phyloP scores from a whole-genome alignment of 2,888 invertebrate genomes.

The Pterostichus niger region DNA sequence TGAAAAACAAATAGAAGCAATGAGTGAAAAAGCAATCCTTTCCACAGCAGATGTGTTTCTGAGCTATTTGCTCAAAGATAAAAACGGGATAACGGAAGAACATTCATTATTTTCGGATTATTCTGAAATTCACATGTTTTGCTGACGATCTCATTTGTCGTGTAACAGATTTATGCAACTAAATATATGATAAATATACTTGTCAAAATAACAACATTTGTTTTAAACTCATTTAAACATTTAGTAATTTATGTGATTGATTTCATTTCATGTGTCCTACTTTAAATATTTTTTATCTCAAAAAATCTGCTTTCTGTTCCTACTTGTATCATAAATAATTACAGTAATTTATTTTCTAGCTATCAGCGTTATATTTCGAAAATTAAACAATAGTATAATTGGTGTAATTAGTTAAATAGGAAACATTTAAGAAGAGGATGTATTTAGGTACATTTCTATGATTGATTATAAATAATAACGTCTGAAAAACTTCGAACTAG shows the following conservation, averaged over 20 bases:
- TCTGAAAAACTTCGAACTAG: background rate
- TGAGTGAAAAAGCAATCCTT: constrained; percentile 15
- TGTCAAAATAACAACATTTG: background rate
- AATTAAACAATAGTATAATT: constrained; percentile 39
- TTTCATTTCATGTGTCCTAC: constrained; percentile 20
- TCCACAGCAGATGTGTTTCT: constrained; percentile 28
- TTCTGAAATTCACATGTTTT: constrained; percentile 20
- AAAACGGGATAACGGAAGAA: constrained; percentile 11
- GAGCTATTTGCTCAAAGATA: background rate
- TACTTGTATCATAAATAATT: constrained; percentile 37
- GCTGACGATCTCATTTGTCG: background rate
- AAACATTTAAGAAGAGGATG: constrained; percentile 17
- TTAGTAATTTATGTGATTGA: background rate
- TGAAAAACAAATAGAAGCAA: constrained; percentile 32
- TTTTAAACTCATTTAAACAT: background rate
- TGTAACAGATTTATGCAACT: background rate
- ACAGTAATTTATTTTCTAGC: constrained; percentile 25
- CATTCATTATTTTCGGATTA: constrained; percentile 49
- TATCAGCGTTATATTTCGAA: constrained; percentile 8
- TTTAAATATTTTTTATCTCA: constrained; percentile 18
- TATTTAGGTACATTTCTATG: constrained; percentile 14
- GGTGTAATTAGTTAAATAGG: constrained; percentile 29
- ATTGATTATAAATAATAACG: constrained; percentile 45
- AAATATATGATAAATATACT: background rate
- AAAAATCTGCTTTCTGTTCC: constrained; percentile 44